These are phyloP conservation scores for Uromys caudimaculatus DNA, from an alignment of 2,797 vertebrate genomes.

Conservation along the genomic window DNA sequence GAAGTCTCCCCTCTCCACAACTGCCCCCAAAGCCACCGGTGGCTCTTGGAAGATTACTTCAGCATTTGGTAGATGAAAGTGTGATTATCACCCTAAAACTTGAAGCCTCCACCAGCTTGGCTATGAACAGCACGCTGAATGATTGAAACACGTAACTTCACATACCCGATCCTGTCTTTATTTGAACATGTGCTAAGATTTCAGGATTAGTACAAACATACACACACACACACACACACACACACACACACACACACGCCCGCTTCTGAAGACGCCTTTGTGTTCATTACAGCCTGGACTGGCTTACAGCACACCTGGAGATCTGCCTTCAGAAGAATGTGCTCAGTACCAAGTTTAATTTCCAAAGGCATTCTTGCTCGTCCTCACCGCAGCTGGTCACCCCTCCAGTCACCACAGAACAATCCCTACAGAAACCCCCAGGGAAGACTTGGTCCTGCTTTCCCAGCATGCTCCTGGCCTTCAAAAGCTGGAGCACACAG, in stretches of 20 bases:
- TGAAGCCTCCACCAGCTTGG: conserved; percentile 30
- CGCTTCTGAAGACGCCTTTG: conserved; percentile 72
- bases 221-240: neutral
- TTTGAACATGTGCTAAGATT: conserved; percentile 66
- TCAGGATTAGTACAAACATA: conserved; percentile 72
- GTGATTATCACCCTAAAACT: conserved; percentile 50
- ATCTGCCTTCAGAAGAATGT: conserved; percentile 66
- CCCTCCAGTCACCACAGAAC: neutral
- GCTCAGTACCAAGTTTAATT: conserved; percentile 38
- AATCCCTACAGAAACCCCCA: neutral
- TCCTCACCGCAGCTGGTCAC: conserved; percentile 12
- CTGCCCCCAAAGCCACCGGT: neutral
- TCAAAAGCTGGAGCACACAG: neutral
- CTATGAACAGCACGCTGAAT: conserved; percentile 34
- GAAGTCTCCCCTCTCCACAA: neutral
- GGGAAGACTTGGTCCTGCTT: neutral
- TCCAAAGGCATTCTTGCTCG: conserved; percentile 56
- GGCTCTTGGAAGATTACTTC: neutral
- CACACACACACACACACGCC: no score
- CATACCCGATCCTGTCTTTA: conserved; percentile 36
- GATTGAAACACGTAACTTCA: conserved; percentile 61
- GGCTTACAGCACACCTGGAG: conserved; percentile 73
- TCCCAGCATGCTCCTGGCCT: neutral
- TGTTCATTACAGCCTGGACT: conserved; percentile 59
- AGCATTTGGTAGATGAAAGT: conserved; percentile 64